Base-by-base conservation (phyloP, 2,888 invertebrate genomes). In the Acronicta psi region DNA sequence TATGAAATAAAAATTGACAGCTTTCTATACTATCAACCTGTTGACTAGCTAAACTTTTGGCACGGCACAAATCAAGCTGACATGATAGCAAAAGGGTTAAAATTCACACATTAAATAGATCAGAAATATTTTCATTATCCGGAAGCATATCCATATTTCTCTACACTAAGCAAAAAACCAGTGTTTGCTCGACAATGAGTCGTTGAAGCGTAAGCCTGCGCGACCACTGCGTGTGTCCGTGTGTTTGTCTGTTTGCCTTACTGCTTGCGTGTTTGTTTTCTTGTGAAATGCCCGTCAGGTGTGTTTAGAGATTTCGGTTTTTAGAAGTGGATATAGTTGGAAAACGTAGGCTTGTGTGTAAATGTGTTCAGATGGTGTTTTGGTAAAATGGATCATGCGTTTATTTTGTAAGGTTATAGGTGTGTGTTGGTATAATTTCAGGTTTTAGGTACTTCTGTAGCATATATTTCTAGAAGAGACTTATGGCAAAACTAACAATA, bases 131-230 rank as follows among this genome's bases (percentile, higher is more conserved):
- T 29, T 1, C 13, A 37, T 1, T 10, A 10, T 9, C 4, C 3
- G 4, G 29, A 46, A 54, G 58, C 80, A n/a, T 79, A 77, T 91
- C 91, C 85, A 86, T 49, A 76, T 25, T 45, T 66, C 37, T 51
- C 77, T 73, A 59, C 53, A 73, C 54, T 14, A 67, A 66, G 70
- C 80, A 80, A 80, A 84, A 87, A 84, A 77, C 67, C 67, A 57
- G 59, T 74, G 68, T 85, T 83, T 80, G 78, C 70, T 81, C 84
- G 86, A 89, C 88, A 89, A 87, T 86, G 86, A 87, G 85, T 83
- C 83, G 90, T 83, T 87, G 90, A 91, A 88, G 89, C 75, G 86
- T 80, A 80, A 88, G 85, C 84, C 80, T 77, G 79, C 82, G 78
- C 58, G 57, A 63, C 56, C 57, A 60, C 61, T 69, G 68, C 57